Evolutionary conservation across 2,113 vertebrate species (phyloP).

Genomic region (Cryptomyrus ogoouensis): DNA sequence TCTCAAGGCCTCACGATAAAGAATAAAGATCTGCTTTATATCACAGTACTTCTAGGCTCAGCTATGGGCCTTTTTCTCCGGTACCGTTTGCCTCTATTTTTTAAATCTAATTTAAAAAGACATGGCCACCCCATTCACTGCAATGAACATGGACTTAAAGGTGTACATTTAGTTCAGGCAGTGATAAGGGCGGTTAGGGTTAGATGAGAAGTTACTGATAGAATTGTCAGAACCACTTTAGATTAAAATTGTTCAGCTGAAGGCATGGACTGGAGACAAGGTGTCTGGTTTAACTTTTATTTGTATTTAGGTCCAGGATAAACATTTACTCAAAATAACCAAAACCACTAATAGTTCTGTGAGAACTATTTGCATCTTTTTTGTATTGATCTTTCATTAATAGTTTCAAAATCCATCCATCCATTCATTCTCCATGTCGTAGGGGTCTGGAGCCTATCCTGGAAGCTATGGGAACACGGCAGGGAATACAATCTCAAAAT

Average conservation of each 20-base stretch:
- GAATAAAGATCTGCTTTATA: not conserved
- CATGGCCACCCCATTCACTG: slow-evolving; percentile 14
- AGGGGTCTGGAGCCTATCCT: not conserved
- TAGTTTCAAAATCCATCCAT: not conserved
- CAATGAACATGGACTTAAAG: slow-evolving; percentile 37
- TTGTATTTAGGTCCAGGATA: not conserved
- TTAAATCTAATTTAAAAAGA: not conserved
- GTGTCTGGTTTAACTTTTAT: not conserved
- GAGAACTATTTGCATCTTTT: not conserved
- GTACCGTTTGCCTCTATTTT: not conserved
- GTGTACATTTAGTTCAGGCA: slow-evolving; percentile 45
- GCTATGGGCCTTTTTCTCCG: not conserved
- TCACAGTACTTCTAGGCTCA: not conserved
- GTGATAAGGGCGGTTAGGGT: slow-evolving; percentile 39
- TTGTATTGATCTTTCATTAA: not conserved
- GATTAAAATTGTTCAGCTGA: slow-evolving; percentile 33
- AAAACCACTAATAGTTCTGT: not conserved
- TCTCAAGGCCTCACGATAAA: slow-evolving; percentile 7
- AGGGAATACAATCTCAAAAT: not conserved
- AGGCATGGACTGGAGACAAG: slow-evolving; percentile 10
- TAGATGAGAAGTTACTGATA: slow-evolving; percentile 36
- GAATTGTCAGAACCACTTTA: slow-evolving; percentile 37
- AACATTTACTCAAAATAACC: not conserved
- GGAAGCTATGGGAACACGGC: not conserved
- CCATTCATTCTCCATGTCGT: not conserved